Evolutionary conservation across 2,888 invertebrate genomes (phyloP).

Genomic region (Cabera pusaria): DNA sequence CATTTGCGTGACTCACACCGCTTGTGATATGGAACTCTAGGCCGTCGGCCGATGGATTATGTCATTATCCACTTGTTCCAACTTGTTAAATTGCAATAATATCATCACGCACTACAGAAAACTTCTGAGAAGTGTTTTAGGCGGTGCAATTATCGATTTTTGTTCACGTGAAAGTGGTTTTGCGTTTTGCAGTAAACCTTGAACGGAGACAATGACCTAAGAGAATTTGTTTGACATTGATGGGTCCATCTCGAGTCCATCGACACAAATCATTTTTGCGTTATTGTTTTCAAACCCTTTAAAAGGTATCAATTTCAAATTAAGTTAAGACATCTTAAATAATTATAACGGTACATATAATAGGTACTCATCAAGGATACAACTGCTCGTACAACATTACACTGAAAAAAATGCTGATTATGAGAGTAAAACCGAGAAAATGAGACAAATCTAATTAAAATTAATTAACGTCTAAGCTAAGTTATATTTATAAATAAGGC

Average conservation of each 20-base stretch:
- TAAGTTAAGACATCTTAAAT: too few species aligned
- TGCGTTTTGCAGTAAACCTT: conserved; percentile 26
- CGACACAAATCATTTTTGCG: neutral
- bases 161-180: conserved; percentile 26
- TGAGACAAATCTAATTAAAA: too few species aligned
- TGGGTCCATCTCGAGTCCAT: conserved; percentile 6
- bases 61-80: conserved; percentile 63
- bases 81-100: conserved; percentile 54
- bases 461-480: too few species aligned
- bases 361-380: too few species aligned
- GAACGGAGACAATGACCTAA: conserved; percentile 28
- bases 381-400: too few species aligned
- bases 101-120: conserved; percentile 42
- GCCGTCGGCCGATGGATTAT: conserved; percentile 55
- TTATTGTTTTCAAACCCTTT: too few species aligned
- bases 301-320: too few species aligned
- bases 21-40: conserved; percentile 54
- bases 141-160: conserved; percentile 35
- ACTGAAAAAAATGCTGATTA: too few species aligned
- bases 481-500: too few species aligned
- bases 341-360: too few species aligned
- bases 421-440: too few species aligned
- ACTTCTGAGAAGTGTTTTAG: conserved; percentile 40
- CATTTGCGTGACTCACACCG: conserved; percentile 58
- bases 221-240: too few species aligned